A percentile compares a stretch with the other conserved stretches of the same genome.
Evolutionary conservation across 2,113 vertebrate genomes (phyloP).

Genomic region (Pristiophorus japonicus): DNA sequence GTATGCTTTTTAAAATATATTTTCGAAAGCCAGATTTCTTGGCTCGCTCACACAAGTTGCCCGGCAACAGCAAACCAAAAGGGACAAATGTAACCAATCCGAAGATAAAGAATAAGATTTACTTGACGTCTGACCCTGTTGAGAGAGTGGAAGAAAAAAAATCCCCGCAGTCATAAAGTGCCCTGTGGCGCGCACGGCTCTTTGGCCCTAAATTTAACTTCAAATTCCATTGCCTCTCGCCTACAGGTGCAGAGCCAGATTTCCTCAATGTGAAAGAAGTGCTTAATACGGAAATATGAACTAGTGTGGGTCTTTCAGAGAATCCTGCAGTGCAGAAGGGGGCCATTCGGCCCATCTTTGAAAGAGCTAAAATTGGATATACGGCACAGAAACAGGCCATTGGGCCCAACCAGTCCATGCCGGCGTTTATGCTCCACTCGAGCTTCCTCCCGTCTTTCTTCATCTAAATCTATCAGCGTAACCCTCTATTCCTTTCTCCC

Average conservation of each 20-base stretch:
- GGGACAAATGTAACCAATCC: constrained; percentile 66
- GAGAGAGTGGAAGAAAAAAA: constrained; percentile 42
- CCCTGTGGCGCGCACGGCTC: not conserved
- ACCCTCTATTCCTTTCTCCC: too few species aligned
- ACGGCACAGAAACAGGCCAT: too few species aligned
- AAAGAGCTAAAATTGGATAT: too few species aligned
- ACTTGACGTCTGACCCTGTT: constrained; percentile 64
- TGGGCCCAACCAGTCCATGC: too few species aligned
- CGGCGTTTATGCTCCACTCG: too few species aligned
- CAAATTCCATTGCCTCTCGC: not conserved
- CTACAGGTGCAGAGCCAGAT: not conserved
- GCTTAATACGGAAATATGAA: not conserved
- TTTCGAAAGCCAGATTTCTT: constrained; percentile 79
- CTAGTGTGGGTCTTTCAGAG: not conserved
- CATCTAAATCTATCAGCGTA: too few species aligned
- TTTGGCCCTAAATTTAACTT: not conserved
- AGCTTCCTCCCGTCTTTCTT: too few species aligned
- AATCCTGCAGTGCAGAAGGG: not conserved
- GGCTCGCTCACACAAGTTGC: constrained; percentile 81
- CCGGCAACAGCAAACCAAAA: constrained; percentile 77
- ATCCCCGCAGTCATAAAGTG: constrained; percentile 50
- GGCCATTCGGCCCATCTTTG: not conserved
- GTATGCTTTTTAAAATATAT: not conserved
- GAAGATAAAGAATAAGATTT: constrained; percentile 69
- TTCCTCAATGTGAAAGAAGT: too few species aligned